Evolutionary conservation across 2,797 vertebrate genomes (phyloP), one percentile per base, ranked within the genome.

Genomic region (Kryptopterus vitreolus): DNA sequence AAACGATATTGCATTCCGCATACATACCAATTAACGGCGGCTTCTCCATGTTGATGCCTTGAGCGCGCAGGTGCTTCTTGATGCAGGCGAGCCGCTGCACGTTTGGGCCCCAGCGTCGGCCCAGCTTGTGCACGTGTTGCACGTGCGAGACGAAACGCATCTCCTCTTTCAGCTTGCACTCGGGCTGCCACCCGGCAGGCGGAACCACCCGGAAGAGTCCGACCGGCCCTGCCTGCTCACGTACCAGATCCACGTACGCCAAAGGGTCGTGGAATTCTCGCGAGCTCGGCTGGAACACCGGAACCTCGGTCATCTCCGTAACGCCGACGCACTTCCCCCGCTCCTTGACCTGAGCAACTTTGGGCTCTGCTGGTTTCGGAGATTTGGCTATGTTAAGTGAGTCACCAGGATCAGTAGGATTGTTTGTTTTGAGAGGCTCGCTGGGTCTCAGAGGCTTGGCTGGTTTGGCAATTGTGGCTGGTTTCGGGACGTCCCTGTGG

Each of bases 21-120:
- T 77, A 18, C 72, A 24, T 85, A 99, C 98, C 98, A 88, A 99
- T 99, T 89, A 99, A 95, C 33, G 98, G 98, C 83, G 98, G 96
- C 92, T 99, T 97, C n/a, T 99, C 97, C 96, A 99, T 97, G 92
- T 94, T 94, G 93, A 99, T 99, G 95, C 97, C 98, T 96, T 99
- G 98, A 96, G 97, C 96, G 94, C 95, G 96, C 94, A 99, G 97
- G 95, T 99, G 98, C 93, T 98, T 99, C 92, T 96, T 97, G 91
- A 99, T 99, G 92, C 98, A 99, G 92, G 98, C 96, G 89, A 99
- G 94, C 84, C 94, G 95, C 94, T 99, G 98, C 88, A 99, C 96
- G 57, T 99, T 99, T 89, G 98, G 98, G 83, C 98, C 98, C 98
- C 97, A 99, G 91, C 98, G 98, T 79, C 96, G 95, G 86, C 98